Base-by-base conservation (phyloP, 2,888 invertebrate species). In the Rhorus exstirpatorius region DNA sequence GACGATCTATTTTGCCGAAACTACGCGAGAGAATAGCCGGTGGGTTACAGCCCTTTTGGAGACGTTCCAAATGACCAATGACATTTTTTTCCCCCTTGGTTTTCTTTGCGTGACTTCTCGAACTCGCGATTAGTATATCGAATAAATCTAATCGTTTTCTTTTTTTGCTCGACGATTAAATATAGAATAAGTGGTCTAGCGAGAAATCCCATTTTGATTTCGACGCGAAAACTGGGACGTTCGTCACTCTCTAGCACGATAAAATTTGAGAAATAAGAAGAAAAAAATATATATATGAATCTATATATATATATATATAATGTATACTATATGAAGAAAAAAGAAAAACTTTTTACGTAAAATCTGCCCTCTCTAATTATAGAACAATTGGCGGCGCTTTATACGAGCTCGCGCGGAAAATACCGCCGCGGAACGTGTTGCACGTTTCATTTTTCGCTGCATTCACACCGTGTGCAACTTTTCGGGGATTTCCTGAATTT, bases 311-410 rank as follows among this genome's bases (percentile, higher is more conserved):
- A n/a, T n/a, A n/a, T n/a, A n/a, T n/a, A n/a, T n/a, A n/a, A n/a
- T n/a, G n/a, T n/a, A n/a, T n/a, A n/a, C n/a, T n/a, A n/a, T n/a
- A n/a, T n/a, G n/a, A n/a, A n/a, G n/a, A 65, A 65, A 65, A 8
- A 31, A 24, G 44, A 41, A 46, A 0, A 41, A 14, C 26, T 67
- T 55, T 49, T 55, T 63, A 53, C 71, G 58, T 76, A 65, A 65
- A 63, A 38, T 76, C 35, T 53, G 60, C n/a, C 46, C 55, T 31
- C 17, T 65, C 71, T 76, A 81, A 81, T 81, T 72, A 81, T 81
- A 81, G 77, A 53, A 61, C 58, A 77, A 77, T 77, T 68, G 67
- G 53, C 17, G 10, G 61, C 41, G n/a, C n/a, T n/a, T n/a, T 77
- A 72, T 72, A 46, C 14, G 65, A 51, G 75, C 61, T 70, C n/a